Conservation (phyloP, 2,113 vertebrate species). For the Egretta garzetta region DNA sequence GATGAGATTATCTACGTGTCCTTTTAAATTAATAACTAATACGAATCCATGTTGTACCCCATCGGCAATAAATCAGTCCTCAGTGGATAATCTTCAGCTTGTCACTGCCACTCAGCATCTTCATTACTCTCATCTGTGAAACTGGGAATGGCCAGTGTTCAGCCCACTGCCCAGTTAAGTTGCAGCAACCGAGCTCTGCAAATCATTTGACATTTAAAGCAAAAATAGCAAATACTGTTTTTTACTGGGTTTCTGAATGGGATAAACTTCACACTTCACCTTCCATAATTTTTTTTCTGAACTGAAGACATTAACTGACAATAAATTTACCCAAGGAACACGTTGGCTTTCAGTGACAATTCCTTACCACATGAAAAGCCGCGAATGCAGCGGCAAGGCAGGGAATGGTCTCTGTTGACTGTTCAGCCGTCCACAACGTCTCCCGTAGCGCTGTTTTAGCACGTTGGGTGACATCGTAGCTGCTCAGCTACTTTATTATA, state of each 20-base stretch:
- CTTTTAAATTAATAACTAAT: not conserved
- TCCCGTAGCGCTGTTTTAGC: not conserved
- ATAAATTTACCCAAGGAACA: not conserved
- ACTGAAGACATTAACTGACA: not conserved
- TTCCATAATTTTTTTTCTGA: not conserved
- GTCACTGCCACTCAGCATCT: slow-evolving; percentile 78
- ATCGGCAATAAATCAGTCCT: slow-evolving; percentile 43
- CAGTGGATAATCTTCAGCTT: slow-evolving; percentile 68
- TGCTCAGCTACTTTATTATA: not conserved
- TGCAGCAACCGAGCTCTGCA: not conserved
- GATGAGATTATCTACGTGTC: not conserved
- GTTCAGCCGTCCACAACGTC: not conserved
- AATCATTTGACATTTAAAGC: not conserved
- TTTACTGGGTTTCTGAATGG: not conserved
- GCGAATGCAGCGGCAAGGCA: not conserved
- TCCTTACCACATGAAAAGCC: not conserved
- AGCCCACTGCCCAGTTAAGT: not conserved
- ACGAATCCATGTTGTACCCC: slow-evolving; percentile 53
- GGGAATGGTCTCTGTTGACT: not conserved
- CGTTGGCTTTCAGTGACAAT: not conserved
- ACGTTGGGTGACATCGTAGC: too few relatives aligned
- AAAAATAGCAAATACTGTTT: not conserved
- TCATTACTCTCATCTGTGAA: slow-evolving; percentile 74
- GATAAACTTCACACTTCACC: not conserved
- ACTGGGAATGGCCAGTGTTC: not conserved